Base-by-base conservation (phyloP, 2,797 vertebrate species). In the Chloroceryle amazona region DNA sequence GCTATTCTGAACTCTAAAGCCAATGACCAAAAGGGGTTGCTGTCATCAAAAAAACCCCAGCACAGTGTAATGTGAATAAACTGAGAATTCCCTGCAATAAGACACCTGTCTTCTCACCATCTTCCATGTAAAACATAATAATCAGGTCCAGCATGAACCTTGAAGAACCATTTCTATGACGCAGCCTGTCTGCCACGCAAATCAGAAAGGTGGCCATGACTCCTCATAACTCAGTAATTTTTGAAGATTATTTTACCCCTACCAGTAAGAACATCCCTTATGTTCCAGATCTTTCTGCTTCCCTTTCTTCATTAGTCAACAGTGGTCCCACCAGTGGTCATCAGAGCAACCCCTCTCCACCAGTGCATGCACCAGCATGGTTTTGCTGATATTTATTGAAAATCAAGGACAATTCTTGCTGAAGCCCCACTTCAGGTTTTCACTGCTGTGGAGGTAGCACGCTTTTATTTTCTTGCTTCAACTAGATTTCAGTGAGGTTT, bases 301-400 rank as follows among this genome's bases (percentile, higher is more conserved):
- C 22, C 18, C 4, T 47, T 66, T 5, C 35, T 42, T n/a, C 9
- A 6, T 9, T 9, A 21, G 19, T 44, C 21, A 33, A 25, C 29
- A 19, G 9, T 6, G 18, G 17, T 23, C 6, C 4, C 22, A 41
- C 8, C 1, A 9, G 11, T 3, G 52, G 9, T 8, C n/a, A 25
- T 1, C 1, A 0, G 31, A 21, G 10, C 26, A 62, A 17, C 5
- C 10, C 33, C 6, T 12, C 25, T 42, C 47, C 46, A 41, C 11
- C 28, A 58, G 8, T 5, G 6, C 1, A 2, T 4, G 3, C 9
- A 54, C 7, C 16, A 49, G 8, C 5, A 70, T 21, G 6, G 4
- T 58, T 86, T 61, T 62, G 8, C 13, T 37, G 29, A 5, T 41
- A 25, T 26, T 51, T 63, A 4, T 22, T 35, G 39, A 7, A 26